Conservation (phyloP, 2,797 vertebrate species). For the Nothura maculosa region DNA sequence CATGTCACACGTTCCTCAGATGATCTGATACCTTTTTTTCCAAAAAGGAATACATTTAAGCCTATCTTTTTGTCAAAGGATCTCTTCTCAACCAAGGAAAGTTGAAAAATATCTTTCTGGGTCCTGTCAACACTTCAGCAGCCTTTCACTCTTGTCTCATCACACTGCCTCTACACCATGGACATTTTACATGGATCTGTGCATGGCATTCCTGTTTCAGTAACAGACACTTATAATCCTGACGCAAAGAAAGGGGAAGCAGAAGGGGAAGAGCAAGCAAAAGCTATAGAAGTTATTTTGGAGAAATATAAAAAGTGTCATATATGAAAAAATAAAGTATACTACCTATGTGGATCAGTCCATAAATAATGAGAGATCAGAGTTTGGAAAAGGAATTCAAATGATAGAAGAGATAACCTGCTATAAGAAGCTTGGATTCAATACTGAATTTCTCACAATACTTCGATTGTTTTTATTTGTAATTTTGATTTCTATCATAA, state of each 20-base stretch:
- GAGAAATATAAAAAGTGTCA: background rate
- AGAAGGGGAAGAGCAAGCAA: background rate
- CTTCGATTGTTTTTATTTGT: background rate
- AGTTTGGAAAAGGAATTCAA: background rate
- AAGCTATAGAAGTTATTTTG: background rate
- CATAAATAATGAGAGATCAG: background rate
- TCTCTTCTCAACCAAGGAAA: background rate
- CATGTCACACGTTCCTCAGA: background rate
- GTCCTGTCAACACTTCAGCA: background rate
- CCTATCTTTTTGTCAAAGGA: background rate
- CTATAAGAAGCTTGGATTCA: background rate
- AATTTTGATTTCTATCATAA: background rate
- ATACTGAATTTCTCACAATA: background rate
- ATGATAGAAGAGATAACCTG: background rate
- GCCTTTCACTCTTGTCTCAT: background rate
- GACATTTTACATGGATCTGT: background rate
- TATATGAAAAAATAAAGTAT: background rate
- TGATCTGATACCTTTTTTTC: background rate
- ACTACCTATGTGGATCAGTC: background rate
- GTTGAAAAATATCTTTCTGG: background rate
- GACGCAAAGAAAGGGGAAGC: background rate
- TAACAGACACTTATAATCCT: background rate
- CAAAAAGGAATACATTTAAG: background rate
- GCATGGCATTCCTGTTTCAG: background rate
- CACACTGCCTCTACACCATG: background rate